Conservation (phyloP, 2,113 vertebrate genomes). For the Stigmatopora nigra region DNA sequence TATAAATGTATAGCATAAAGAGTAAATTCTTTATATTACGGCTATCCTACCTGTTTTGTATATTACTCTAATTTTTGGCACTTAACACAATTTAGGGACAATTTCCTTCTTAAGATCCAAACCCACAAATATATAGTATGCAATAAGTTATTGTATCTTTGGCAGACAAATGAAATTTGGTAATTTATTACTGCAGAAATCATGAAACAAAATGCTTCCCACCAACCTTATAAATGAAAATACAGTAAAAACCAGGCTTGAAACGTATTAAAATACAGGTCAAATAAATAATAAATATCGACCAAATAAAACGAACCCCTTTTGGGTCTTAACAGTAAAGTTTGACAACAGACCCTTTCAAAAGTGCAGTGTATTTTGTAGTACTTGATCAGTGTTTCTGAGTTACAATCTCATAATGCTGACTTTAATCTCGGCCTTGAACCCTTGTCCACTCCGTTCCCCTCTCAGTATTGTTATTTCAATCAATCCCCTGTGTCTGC, state of each 20-base stretch:
- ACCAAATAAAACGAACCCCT: background rate
- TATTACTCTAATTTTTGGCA: background rate
- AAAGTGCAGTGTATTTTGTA: background rate
- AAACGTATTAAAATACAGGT: background rate
- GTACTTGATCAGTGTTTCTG: constrained; percentile 11
- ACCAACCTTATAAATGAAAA: background rate
- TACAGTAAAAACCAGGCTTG: background rate
- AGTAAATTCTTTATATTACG: too few species aligned
- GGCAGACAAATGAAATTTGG: background rate
- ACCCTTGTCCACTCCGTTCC: constrained; percentile 36
- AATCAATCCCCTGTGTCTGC: constrained; percentile 32
- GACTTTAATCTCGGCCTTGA: constrained; percentile 20
- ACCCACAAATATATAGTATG: background rate
- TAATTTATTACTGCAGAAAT: background rate
- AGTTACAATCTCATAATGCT: constrained; percentile 16
- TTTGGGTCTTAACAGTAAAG: background rate
- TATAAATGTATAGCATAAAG: too few species aligned
- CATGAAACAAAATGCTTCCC: background rate
- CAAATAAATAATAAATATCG: background rate
- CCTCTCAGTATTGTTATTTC: constrained; percentile 44
- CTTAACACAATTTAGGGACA: background rate
- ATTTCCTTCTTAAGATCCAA: background rate
- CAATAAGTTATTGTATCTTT: background rate
- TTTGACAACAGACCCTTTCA: background rate
- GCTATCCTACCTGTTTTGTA: too few species aligned